phyloP scores from a whole-genome alignment of 2,113 vertebrate genomes.

The Carettochelys insculpta region DNA sequence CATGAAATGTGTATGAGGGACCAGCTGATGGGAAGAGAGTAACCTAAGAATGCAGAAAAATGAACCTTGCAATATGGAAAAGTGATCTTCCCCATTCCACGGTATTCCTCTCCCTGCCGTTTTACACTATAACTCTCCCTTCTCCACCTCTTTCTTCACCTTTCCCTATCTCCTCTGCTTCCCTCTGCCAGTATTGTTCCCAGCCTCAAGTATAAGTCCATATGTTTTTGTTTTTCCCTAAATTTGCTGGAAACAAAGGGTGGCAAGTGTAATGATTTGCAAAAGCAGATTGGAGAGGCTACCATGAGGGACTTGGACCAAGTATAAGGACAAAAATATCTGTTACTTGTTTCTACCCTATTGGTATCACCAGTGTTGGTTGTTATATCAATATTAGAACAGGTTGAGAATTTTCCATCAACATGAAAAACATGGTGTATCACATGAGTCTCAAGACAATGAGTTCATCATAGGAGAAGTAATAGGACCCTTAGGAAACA shows the following conservation, averaged over 20 bases:
- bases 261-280: not conserved
- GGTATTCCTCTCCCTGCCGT: not conserved
- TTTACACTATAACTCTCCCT: not conserved
- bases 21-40: fast-evolving
- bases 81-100: not conserved
- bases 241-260: not conserved
- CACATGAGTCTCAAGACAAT: not conserved
- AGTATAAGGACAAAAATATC: not conserved
- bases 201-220: not conserved
- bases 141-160: not conserved
- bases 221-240: not conserved
- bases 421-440: not conserved
- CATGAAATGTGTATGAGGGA: fast-evolving
- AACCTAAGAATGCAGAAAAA: not conserved
- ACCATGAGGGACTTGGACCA: not conserved
- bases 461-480: not conserved
- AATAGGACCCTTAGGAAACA: not conserved
- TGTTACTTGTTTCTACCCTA: not conserved
- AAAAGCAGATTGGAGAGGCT: not conserved
- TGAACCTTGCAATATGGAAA: not conserved
- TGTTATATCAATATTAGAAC: not conserved
- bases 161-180: not conserved
- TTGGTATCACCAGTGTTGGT: not conserved
- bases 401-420: not conserved
- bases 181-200: no score